Conservation (phyloP, 2,888 invertebrate species). For the Tachina lurida region DNA sequence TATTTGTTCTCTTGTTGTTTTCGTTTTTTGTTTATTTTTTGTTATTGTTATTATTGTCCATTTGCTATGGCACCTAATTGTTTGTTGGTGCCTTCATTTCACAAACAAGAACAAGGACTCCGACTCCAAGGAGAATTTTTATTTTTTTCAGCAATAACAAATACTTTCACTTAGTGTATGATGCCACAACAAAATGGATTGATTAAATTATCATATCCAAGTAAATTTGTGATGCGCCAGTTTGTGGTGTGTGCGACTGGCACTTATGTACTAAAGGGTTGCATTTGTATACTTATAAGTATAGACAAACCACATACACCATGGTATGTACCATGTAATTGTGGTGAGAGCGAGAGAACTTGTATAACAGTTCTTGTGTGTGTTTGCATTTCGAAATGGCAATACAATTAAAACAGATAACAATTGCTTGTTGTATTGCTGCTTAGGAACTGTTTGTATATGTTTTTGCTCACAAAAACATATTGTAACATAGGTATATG, state of each 20-base stretch:
- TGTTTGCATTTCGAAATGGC: too few species aligned
- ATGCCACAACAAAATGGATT: constrained; percentile 60
- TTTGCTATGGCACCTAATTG: constrained; percentile 64
- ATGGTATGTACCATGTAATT: too few species aligned
- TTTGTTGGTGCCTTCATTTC: constrained; percentile 51
- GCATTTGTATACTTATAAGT: too few species aligned
- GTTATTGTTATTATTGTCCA: constrained; percentile 40
- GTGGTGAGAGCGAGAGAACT: too few species aligned
- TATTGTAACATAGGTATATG: too few species aligned
- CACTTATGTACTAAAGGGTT: neutral
- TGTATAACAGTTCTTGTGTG: too few species aligned
- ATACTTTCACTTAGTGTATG: constrained; percentile 28
- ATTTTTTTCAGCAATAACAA: constrained; percentile 21
- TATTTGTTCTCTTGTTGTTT: constrained; percentile 2
- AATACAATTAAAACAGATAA: too few species aligned
- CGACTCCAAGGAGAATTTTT: constrained; percentile 46
- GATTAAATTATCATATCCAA: constrained; percentile 13
- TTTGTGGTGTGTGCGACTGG: neutral
- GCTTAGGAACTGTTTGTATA: too few species aligned
- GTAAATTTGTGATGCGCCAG: neutral
- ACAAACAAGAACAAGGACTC: constrained; percentile 29
- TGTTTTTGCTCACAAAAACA: too few species aligned
- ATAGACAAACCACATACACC: too few species aligned
- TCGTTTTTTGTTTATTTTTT: neutral
- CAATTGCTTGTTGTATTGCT: too few species aligned